Evolutionary conservation across 2,888 invertebrate species (phyloP).

Genomic region (Hemistola chrysoprasaria): DNA sequence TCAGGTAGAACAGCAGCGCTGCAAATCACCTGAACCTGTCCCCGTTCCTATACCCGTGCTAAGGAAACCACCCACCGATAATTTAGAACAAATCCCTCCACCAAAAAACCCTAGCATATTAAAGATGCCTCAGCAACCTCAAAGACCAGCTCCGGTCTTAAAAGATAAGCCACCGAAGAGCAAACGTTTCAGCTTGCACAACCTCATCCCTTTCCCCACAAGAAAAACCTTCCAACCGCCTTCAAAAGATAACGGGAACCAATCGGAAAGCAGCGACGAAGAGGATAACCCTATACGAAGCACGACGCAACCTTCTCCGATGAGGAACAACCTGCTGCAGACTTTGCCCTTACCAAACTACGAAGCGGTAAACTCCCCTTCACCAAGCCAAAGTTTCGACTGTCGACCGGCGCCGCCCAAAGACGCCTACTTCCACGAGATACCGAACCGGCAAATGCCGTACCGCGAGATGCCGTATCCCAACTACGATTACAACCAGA

Average conservation of each 20-base stretch:
- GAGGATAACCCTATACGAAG: conserved; percentile 76
- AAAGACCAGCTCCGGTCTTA: conserved; percentile 68
- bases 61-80: conserved; percentile 59
- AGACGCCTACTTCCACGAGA: conserved; percentile 84
- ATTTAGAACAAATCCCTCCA: conserved; percentile 41
- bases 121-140: conserved; percentile 74
- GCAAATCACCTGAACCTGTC: conserved; percentile 64
- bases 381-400: conserved; percentile 58
- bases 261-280: conserved; percentile 83
- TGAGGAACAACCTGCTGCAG: conserved; percentile 79
- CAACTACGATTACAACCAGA: conserved; percentile 61
- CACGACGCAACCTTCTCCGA: conserved; percentile 75
- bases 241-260: conserved; percentile 72
- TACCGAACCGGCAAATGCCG: conserved; percentile 77
- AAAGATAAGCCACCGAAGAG: conserved; percentile 75
- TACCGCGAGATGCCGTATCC: conserved; percentile 51
- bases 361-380: conserved; percentile 75
- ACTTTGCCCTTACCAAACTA: conserved; percentile 81
- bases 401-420: conserved; percentile 75
- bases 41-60: conserved; percentile 20
- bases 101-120: conserved; percentile 52
- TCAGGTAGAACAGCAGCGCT: conserved; percentile 79
- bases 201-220: conserved; percentile 77
- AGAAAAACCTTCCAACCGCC: conserved; percentile 74
- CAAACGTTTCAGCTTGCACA: conserved; percentile 76